A percentile compares a stretch with the other conserved stretches of the same genome.
Conservation (phyloP, 2,888 invertebrate genomes). For the Folsomia candida region DNA sequence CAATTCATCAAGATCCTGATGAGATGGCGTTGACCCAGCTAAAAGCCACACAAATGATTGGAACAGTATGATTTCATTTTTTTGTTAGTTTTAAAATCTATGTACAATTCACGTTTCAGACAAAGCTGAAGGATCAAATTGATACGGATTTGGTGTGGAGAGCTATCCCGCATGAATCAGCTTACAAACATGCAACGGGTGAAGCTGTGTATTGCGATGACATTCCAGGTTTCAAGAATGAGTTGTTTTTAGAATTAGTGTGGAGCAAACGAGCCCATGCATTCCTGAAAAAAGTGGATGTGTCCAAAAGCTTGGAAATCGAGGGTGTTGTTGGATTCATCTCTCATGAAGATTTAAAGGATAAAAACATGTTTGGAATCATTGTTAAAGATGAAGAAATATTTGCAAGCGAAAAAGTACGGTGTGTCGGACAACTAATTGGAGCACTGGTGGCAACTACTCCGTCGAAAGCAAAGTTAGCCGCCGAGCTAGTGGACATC, state of each 20-base stretch:
- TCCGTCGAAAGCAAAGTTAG: constrained; percentile 76
- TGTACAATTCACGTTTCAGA: background rate
- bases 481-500: constrained; percentile 75
- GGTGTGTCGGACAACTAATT: constrained; percentile 76
- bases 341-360: constrained; percentile 63
- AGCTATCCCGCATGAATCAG: constrained; percentile 59
- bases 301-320: constrained; percentile 67
- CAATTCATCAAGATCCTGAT: constrained; percentile 18
- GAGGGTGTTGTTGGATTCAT: constrained; percentile 79
- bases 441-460: constrained; percentile 75
- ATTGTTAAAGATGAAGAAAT: constrained; percentile 46
- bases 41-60: background rate
- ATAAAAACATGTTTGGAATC: constrained; percentile 37
- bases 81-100: no score
- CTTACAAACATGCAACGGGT: constrained; percentile 76
- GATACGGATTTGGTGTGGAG: constrained; percentile 42
- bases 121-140: constrained; percentile 56
- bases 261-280: constrained; percentile 80
- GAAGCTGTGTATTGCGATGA: constrained; percentile 76
- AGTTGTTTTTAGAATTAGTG: constrained; percentile 77
- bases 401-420: constrained; percentile 53
- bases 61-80: no score
- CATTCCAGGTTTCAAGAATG: constrained; percentile 71
- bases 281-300: constrained; percentile 70
- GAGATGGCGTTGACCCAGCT: constrained; percentile 21